These are phyloP conservation scores for Spodoptera littoralis DNA, from an alignment of 2,888 invertebrate genomes.

Conservation along the genomic window DNA sequence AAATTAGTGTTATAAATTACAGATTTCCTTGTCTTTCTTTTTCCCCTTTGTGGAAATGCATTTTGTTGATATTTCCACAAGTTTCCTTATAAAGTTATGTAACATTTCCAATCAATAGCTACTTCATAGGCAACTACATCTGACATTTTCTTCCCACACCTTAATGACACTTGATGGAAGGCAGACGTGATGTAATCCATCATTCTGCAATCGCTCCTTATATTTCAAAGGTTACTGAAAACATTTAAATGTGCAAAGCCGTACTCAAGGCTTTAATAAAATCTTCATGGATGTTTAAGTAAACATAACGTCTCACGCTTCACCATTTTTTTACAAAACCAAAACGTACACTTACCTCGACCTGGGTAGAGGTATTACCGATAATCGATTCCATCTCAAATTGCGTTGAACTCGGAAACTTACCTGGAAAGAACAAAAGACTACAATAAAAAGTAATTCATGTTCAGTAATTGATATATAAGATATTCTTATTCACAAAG, in stretches of 20 bases:
- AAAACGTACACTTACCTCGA: conserved; percentile 31
- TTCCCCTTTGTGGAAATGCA: too few relatives aligned
- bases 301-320: conserved; percentile 35
- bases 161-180: conserved; percentile 39
- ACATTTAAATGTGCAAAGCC: conserved; percentile 62
- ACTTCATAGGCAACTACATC: conserved; percentile 8
- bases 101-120: too few relatives aligned
- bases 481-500: conserved; percentile 44
- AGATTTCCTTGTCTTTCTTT: too few relatives aligned
- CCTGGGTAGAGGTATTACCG: conserved; percentile 44
- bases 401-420: conserved; percentile 41
- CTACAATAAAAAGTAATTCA: conserved; percentile 57
- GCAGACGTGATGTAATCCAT: conserved; percentile 46
- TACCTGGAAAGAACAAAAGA: conserved; percentile 64
- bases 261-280: conserved; percentile 58
- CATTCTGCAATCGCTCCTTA: conserved; percentile 59
- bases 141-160: conserved; percentile 33
- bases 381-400: conserved; percentile 39
- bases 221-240: conserved; percentile 61
- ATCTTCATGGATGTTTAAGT: conserved; percentile 45
- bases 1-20: too few relatives aligned
- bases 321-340: conserved; percentile 22
- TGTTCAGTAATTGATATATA: conserved; percentile 44
- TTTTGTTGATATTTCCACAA: too few relatives aligned
- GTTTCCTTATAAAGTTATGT: too few relatives aligned